A percentile compares a stretch with the other conserved stretches of the same genome.
Conservation (phyloP, 2,797 vertebrate genomes). For the Enteromius unitaeniatus region DNA sequence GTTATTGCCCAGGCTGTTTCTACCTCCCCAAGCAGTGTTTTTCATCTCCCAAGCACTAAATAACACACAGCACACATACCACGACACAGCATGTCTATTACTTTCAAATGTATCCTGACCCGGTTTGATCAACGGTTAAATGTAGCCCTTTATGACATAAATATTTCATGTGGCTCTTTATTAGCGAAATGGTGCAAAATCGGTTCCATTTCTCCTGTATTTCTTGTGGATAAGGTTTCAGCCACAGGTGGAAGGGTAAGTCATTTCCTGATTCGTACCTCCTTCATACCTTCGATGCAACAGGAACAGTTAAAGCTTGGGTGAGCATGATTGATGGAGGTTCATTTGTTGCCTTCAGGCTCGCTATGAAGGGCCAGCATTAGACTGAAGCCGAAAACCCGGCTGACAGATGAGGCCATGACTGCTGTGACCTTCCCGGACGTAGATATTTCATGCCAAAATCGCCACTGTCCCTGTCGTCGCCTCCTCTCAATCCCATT, state of each 20-base stretch:
- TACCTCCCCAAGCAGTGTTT: slow-evolving; percentile 47
- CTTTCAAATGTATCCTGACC: slow-evolving; percentile 33
- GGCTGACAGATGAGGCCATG: slow-evolving; percentile 80
- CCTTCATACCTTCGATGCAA: slow-evolving; percentile 31
- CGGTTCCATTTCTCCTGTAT: slow-evolving; percentile 11
- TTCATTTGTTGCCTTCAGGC: slow-evolving; percentile 73
- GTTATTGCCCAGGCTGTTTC: slow-evolving; percentile 56
- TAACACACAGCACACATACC: slow-evolving; percentile 40
- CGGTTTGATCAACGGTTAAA: slow-evolving; percentile 47
- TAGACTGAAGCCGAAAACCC: slow-evolving; percentile 67
- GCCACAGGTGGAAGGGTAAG: slow-evolving; percentile 34
- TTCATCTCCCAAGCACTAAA: slow-evolving; percentile 49
- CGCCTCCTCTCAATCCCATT: slow-evolving; percentile 28
- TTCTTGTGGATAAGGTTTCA: neutral
- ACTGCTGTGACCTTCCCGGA: slow-evolving; percentile 78
- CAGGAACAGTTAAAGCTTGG: slow-evolving; percentile 66
- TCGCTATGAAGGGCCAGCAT: slow-evolving; percentile 71
- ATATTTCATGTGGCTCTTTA: slow-evolving; percentile 51
- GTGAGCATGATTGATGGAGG: slow-evolving; percentile 80
- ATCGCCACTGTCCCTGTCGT: neutral
- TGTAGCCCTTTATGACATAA: slow-evolving; percentile 38
- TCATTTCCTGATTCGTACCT: slow-evolving; percentile 38
- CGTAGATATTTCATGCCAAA: slow-evolving; percentile 56
- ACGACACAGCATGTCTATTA: slow-evolving; percentile 20
- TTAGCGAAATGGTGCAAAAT: slow-evolving; percentile 29